Conservation (phyloP, 2,113 vertebrate species). For the Petromus typicus region DNA sequence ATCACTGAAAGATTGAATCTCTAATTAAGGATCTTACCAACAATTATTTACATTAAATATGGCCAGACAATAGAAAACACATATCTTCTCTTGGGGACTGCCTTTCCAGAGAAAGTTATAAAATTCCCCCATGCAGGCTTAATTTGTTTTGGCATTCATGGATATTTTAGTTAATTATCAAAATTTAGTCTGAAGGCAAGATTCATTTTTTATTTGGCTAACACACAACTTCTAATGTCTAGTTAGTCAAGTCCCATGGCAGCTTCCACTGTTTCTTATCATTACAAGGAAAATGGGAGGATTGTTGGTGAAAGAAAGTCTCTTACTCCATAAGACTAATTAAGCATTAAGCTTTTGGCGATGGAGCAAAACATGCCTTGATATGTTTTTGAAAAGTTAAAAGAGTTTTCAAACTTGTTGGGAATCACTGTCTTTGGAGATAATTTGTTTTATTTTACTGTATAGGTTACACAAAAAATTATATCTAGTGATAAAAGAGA, state of each 20-base stretch:
- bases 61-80: neutral
- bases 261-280: slow-evolving; percentile 47
- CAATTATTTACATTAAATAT: neutral
- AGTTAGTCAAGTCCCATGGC: neutral
- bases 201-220: slow-evolving; percentile 15
- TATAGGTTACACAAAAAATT: neutral
- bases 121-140: slow-evolving; percentile 54
- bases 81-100: neutral
- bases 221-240: slow-evolving; percentile 48
- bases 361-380: neutral
- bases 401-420: neutral
- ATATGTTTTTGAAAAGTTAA: neutral
- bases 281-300: slow-evolving; percentile 50
- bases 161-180: slow-evolving; percentile 72
- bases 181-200: slow-evolving; percentile 58
- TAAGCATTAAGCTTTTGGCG: slow-evolving; percentile 13
- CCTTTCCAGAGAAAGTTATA: slow-evolving; percentile 41
- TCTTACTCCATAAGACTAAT: slow-evolving; percentile 59
- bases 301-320: neutral
- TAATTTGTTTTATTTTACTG: neutral
- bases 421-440: neutral
- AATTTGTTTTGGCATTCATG: slow-evolving; percentile 66
- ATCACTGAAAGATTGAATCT: neutral
- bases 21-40: neutral
- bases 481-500: neutral